A percentile compares a stretch with the other conserved stretches of the same genome.
Conservation (phyloP, 2,797 vertebrate genomes). For the Erethizon dorsatum region DNA sequence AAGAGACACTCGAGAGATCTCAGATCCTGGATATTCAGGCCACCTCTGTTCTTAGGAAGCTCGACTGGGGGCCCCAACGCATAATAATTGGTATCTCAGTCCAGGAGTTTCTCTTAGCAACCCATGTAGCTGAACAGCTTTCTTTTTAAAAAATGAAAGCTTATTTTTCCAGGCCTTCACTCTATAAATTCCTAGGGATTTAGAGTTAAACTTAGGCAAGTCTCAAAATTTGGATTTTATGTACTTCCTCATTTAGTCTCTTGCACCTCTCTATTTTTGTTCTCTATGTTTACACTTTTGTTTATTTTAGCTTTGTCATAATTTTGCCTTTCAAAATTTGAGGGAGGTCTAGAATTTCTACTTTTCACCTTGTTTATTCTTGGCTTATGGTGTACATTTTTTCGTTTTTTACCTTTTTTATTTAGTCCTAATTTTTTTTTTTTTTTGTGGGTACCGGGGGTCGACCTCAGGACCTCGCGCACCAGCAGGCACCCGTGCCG, state of each 20-base stretch:
- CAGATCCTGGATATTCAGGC: not conserved
- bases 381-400: conserved; percentile 40
- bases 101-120: not conserved
- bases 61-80: not conserved
- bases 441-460: no score
- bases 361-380: conserved; percentile 30
- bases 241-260: not conserved
- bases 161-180: conserved; percentile 15
- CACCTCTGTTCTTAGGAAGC: not conserved
- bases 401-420: conserved; percentile 13
- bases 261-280: conserved; percentile 56
- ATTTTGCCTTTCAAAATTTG: conserved; percentile 42
- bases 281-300: conserved; percentile 48
- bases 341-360: not conserved
- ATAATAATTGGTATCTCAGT: not conserved
- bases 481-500: no score
- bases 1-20: not conserved
- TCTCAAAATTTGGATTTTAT: conserved; percentile 51
- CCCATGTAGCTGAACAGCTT: not conserved
- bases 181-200: conserved; percentile 8
- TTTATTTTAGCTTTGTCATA: conserved; percentile 58
- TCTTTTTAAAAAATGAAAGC: not conserved
- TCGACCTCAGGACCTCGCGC: no score
- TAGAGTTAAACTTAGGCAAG: conserved; percentile 5
- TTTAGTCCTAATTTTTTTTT: not conserved